phyloP scores from a whole-genome alignment of 64 coral and sea anemone species.

The Astreopora myriophthalma region DNA sequence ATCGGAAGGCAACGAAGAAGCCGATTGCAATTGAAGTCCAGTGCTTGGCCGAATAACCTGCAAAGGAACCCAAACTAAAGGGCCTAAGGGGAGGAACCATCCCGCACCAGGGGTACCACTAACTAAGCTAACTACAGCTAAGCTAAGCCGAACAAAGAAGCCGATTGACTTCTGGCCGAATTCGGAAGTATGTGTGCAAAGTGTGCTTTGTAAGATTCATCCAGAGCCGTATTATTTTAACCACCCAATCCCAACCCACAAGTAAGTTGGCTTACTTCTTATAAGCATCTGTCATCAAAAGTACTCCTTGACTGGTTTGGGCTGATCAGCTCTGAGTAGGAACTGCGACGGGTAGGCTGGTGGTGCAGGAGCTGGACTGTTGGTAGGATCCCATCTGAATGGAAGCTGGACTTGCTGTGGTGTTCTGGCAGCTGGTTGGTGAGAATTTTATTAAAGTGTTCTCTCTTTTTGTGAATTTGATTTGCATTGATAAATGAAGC shows the following conservation, averaged over 20 bases:
- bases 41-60: background rate
- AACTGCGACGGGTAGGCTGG: too few species aligned
- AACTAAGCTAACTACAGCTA: background rate
- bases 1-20: background rate
- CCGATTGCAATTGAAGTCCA: background rate
- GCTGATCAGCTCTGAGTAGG: too few species aligned
- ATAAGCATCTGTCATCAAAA: background rate
- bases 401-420: too few species aligned
- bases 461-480: too few species aligned
- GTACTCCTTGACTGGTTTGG: background rate
- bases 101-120: background rate
- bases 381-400: too few species aligned
- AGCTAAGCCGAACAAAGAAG: slow-evolving; percentile 1
- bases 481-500: too few species aligned
- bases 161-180: slow-evolving; percentile 1
- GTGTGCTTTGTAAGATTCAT: slow-evolving; percentile 13
- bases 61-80: background rate
- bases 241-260: background rate
- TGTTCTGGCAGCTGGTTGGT: too few species aligned
- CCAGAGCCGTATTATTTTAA: background rate
- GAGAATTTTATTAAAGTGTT: too few species aligned
- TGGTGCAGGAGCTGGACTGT: too few species aligned
- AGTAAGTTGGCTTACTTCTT: background rate
- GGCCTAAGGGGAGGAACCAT: background rate
- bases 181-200: slow-evolving; percentile 7